These are phyloP conservation scores for Catharus minimus DNA, from an alignment of 2,113 vertebrate genomes.

Conservation along the genomic window DNA sequence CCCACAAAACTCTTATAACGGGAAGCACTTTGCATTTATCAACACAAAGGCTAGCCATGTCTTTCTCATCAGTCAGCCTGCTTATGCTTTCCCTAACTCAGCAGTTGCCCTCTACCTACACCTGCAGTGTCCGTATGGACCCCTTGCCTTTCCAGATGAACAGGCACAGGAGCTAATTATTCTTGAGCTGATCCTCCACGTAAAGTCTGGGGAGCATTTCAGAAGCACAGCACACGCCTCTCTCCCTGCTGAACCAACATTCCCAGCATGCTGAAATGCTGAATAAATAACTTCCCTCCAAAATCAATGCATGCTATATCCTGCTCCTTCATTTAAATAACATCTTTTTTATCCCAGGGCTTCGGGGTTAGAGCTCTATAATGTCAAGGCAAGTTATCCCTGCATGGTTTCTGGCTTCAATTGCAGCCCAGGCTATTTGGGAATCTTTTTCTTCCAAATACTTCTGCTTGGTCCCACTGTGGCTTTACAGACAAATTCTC, in stretches of 20 bases:
- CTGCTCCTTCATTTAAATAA: background rate
- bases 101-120: conserved; percentile 4
- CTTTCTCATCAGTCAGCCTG: background rate
- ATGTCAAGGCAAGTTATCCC: background rate
- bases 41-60: background rate
- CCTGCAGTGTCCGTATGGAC: conserved; percentile 37
- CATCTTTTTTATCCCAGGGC: background rate
- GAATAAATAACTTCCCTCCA: background rate
- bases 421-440: background rate
- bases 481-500: background rate
- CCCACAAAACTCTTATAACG: background rate
- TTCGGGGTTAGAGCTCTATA: background rate
- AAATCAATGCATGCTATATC: background rate
- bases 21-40: background rate
- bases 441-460: background rate
- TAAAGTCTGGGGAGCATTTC: background rate
- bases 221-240: background rate
- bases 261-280: background rate
- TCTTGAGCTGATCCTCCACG: background rate
- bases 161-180: conserved; percentile 28
- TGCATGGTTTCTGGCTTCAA: background rate
- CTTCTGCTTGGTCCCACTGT: background rate
- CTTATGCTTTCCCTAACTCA: background rate
- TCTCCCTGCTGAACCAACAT: background rate
- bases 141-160: conserved; percentile 25